Evolutionary conservation across 37 sponge, comb jelly and placozoan species (phyloP), one percentile per base, ranked within the genome.

Genomic region (Halichondria panicea): DNA sequence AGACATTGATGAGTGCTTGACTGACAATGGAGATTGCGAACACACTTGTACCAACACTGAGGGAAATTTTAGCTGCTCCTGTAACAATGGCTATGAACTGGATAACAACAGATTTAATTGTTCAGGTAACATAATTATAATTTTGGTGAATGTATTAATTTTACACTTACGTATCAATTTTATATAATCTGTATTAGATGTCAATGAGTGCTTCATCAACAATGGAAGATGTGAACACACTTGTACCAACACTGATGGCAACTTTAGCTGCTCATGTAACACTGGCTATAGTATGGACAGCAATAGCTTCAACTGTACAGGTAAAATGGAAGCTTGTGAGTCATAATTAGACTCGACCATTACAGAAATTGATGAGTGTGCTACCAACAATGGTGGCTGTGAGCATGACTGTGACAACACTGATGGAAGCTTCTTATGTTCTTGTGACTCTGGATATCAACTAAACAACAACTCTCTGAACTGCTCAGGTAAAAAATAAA

Each of bases 1-100:
- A 79, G 80, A 79, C 57, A 56, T 68, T 55, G 60, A 79, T 69
- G 80, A 79, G 36, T 80, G 81, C 71, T 9, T 50, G 3, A 15
- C 42, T 70, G 63, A 35, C 21, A 31, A 28, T 18, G 70, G 81
- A 43, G 46, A 80, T 19, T 13, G 2, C 1, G 44, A 76, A 63
- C 64, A 63, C 53, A 81, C 65, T 21, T 81, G 82, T 36, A 48
- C 12, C 37, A 62, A 81, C 66, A 81, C 82, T 64, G 21, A 24
- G 35, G 82, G 82, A 21, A 72, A 66, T 66, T 81, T 54, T 37
- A 45, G 19, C 9, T 83, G 84, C 61, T 34, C 70, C 57, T 83
- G 84, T 39, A 57, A 59, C 27, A 0, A 33, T 58, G 84, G 84
- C 7, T 83, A 68, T 64, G 18, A 15, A 4, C 65, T 58, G 34